Evolutionary conservation across 2,113 vertebrate genomes (phyloP).

Genomic region (Mus spicilegus): DNA sequence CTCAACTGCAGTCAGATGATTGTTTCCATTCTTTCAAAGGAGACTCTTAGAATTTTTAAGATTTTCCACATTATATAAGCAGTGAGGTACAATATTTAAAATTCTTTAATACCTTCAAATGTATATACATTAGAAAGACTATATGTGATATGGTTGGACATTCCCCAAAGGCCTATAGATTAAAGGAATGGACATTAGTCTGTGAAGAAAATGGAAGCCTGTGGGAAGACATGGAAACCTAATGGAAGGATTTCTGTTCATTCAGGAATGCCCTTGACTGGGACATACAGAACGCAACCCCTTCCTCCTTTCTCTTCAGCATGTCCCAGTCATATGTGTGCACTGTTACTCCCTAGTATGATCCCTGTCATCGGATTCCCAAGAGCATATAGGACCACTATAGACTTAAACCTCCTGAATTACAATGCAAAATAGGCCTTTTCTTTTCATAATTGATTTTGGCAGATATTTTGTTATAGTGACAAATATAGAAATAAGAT

Average conservation of each 20-base stretch:
- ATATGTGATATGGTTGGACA: not conserved
- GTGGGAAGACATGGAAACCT: not conserved
- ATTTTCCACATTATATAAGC: not conserved
- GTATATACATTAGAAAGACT: not conserved
- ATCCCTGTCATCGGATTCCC: not conserved
- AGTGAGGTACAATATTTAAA: not conserved
- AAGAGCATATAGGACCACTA: not conserved
- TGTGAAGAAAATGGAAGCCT: not conserved
- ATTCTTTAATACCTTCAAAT: not conserved
- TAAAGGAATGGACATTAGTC: not conserved
- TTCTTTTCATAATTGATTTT: not conserved
- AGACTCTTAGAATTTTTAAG: not conserved
- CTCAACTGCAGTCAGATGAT: not conserved
- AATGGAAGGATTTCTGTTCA: not conserved
- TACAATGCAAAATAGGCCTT: not conserved
- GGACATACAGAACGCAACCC: not conserved
- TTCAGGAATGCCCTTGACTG: too few relatives aligned
- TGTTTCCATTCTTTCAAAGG: conserved; percentile 9
- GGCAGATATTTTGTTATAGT: not conserved
- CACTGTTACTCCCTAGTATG: too few relatives aligned
- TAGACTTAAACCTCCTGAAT: not conserved
- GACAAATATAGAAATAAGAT: not conserved
- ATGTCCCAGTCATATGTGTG: too few relatives aligned
- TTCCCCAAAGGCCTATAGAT: not conserved
- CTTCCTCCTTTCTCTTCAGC: not conserved